A percentile compares a stretch with the other conserved stretches of the same genome.
Evolutionary conservation across 2,797 vertebrate genomes (phyloP).

Genomic region (Podargus strigoides): DNA sequence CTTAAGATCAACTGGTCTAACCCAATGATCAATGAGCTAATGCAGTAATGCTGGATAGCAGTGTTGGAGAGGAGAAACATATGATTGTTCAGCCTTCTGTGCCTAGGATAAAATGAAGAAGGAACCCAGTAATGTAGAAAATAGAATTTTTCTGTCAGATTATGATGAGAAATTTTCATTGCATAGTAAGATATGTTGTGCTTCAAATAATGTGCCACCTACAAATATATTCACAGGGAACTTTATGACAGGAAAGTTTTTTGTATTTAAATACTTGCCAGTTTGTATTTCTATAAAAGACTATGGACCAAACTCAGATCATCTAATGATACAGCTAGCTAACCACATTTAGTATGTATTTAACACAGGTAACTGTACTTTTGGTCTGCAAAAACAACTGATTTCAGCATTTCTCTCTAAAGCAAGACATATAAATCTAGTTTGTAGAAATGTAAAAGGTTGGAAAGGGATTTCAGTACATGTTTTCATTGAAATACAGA

Average conservation of each 20-base stretch:
- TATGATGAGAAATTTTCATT: neutral
- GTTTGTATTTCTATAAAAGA: neutral
- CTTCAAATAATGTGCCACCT: neutral
- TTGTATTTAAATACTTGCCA: neutral
- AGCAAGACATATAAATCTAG: constrained; percentile 6
- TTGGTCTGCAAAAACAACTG: neutral
- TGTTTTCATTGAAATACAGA: neutral
- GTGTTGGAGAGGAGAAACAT: neutral
- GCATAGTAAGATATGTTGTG: neutral
- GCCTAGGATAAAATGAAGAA: neutral
- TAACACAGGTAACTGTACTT: neutral
- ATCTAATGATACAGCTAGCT: neutral
- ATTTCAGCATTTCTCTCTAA: neutral
- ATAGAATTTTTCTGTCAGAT: neutral
- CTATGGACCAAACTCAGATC: neutral
- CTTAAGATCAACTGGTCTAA: no score
- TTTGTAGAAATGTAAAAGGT: neutral
- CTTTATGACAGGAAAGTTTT: neutral
- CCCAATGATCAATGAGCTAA: neutral
- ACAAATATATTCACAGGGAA: neutral
- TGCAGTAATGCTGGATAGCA: neutral
- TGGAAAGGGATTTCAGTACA: neutral
- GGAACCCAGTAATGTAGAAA: neutral
- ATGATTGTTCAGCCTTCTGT: neutral
- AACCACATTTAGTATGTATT: neutral